Evolutionary conservation across 2,888 invertebrate species (phyloP).

Genomic region (Sesia apiformis): DNA sequence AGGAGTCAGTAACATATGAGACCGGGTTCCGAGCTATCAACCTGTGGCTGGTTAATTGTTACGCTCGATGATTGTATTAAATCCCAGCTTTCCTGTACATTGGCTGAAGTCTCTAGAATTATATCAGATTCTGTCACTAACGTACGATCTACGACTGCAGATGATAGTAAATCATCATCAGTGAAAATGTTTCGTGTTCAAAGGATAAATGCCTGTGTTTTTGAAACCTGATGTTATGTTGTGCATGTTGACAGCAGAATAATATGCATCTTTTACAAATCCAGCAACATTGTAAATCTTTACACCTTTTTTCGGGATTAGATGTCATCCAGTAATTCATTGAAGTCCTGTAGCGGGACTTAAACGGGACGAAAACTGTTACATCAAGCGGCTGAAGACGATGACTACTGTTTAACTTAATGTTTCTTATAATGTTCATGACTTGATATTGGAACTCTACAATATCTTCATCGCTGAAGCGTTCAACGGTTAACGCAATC

Average conservation of each 20-base stretch:
- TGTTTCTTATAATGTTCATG: conserved; percentile 16
- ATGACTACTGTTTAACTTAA: conserved; percentile 7
- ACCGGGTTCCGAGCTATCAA: no score
- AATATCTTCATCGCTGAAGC: conserved; percentile 4
- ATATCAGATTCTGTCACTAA: background rate
- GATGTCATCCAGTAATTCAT: conserved; percentile 13
- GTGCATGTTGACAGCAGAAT: background rate
- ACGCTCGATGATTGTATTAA: background rate
- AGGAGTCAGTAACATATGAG: no score
- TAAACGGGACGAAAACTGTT: conserved; percentile 10
- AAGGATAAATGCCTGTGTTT: background rate
- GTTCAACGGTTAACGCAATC: conserved; percentile 17
- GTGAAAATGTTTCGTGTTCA: background rate
- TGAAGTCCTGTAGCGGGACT: conserved; percentile 4
- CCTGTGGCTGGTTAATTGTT: background rate
- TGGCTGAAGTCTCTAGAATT: no score
- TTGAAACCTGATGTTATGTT: background rate
- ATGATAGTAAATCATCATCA: background rate
- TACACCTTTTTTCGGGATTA: conserved; percentile 8
- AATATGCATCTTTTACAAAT: background rate
- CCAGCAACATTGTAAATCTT: conserved; percentile 1
- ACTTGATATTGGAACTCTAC: conserved; percentile 15
- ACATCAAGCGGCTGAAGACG: conserved; percentile 12
- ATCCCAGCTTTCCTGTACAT: background rate
- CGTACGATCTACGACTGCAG: background rate